Evolutionary conservation across 2,113 vertebrate species (phyloP).

Genomic region (Ctenodactylus gundi): DNA sequence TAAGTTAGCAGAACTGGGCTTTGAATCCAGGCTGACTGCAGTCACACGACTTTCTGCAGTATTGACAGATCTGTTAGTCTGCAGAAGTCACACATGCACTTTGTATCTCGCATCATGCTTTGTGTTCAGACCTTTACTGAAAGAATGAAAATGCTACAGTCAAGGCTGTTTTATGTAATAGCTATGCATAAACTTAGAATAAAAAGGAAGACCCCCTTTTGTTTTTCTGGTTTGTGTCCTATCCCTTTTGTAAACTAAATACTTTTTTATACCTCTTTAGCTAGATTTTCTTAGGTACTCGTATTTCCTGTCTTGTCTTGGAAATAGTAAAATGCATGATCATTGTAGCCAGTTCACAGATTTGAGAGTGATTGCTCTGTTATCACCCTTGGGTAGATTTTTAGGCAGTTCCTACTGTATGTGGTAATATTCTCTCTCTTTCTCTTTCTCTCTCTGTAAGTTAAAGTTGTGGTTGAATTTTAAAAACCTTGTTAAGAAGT

Average conservation of each 20-base stretch:
- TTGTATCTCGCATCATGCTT: background rate
- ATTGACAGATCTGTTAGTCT: background rate
- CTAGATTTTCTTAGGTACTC: background rate
- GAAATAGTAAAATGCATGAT: background rate
- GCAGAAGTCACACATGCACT: background rate
- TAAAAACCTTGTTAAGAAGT: conserved; percentile 39
- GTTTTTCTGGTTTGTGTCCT: background rate
- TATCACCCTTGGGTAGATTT: too few species aligned
- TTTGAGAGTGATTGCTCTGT: background rate
- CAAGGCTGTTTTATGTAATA: background rate
- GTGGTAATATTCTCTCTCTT: background rate
- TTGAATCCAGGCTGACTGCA: background rate
- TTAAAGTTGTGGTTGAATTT: background rate
- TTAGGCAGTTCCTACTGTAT: background rate
- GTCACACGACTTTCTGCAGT: background rate
- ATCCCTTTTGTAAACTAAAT: background rate
- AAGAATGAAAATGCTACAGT: background rate
- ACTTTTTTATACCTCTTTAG: background rate
- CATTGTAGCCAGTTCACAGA: background rate
- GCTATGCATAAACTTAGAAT: too few species aligned
- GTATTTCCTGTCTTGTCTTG: background rate
- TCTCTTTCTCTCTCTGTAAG: background rate
- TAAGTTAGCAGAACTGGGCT: background rate
- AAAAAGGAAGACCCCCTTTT: background rate
- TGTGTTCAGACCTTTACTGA: background rate